Evolutionary conservation across 2,888 invertebrate species (phyloP), one percentile per base, ranked within the genome.

Genomic region (Sinodicranocentrus sp.): DNA sequence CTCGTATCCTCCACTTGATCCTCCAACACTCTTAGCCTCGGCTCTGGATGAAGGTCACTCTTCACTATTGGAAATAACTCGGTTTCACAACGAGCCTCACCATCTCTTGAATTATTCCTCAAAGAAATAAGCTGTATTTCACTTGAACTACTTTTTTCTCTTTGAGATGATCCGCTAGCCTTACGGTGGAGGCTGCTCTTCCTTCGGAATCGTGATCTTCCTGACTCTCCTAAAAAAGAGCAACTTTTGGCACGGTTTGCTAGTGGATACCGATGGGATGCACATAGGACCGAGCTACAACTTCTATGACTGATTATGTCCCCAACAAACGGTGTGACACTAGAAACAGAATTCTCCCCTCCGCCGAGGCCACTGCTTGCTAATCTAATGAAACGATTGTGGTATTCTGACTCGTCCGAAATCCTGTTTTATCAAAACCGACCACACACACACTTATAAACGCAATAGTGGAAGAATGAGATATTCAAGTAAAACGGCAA

Each of bases 221-320:
- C 48, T n/a, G 39, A 73, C 39, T 73, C 73, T 48, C 73, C 17
- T 23, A 43, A 61, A 17, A 28, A 63, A 23, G 21, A 59, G 44
- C 59, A 28, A 61, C 44, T 48, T 73, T 73, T 73, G 44, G 73
- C 73, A 48, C 39, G 44, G n/a, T 23, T 23, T 28, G 25, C 26
- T n/a, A 26, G 54, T 33, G 33, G 25, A 70, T 70, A 48, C 70
- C 21, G 43, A 23, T 21, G 43, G 10, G 26, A 13, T 8, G 23
- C 25, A 10, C 44, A 54, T 52, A 54, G 70, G 67, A 44, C 43
- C 67, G 44, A 67, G 13, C 67, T 13, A 67, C 67, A 23, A 39
- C 67, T 25, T n/a, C 26, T 48, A 71, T 71, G 72, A 72, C 57
- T 72, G 8, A 59, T 59, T 70, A 70, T 8, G 61, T 28, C 48